Percentiles rank a stretch among this genome's conserved stretches.
These are phyloP conservation scores for Camelus bactrianus DNA, from an alignment of 2,113 vertebrate genomes.

Conservation along the genomic window DNA sequence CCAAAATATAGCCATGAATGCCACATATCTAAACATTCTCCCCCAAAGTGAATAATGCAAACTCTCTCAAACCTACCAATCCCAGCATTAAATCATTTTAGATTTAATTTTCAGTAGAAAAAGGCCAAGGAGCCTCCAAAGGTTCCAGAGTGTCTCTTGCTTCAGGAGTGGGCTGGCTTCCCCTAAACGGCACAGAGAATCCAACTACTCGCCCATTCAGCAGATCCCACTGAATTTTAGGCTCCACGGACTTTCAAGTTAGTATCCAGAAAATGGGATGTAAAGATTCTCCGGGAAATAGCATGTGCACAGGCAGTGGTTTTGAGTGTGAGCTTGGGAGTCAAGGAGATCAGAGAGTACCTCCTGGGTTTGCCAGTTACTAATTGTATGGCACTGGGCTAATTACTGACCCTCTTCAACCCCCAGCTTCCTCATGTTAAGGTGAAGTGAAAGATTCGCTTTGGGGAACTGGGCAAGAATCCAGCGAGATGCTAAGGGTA, in stretches of 20 bases:
- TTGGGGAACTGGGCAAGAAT: background rate
- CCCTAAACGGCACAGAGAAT: background rate
- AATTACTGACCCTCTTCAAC: background rate
- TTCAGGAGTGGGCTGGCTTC: background rate
- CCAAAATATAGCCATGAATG: conserved; percentile 40
- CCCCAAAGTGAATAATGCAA: conserved; percentile 17
- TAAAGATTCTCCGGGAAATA: background rate
- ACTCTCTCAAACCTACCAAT: conserved; percentile 31
- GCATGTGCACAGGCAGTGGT: background rate
- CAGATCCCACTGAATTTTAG: background rate
- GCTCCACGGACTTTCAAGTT: background rate
- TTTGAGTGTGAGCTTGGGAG: background rate
- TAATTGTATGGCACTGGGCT: background rate
- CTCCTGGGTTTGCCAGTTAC: background rate
- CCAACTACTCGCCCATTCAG: background rate
- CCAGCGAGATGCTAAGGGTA: background rate
- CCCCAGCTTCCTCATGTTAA: background rate
- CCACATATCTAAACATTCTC: conserved; percentile 52
- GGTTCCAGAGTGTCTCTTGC: background rate
- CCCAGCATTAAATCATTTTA: conserved; percentile 23
- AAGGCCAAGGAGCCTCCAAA: background rate
- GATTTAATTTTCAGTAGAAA: conserved; percentile 56
- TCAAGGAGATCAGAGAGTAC: background rate
- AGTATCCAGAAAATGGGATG: background rate
- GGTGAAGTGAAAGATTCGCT: background rate